Percentiles rank a stretch among this genome's conserved stretches.
These are phyloP conservation scores for Tympanuchus pallidicinctus DNA, from an alignment of 2,113 vertebrate genomes.

Conservation along the genomic window DNA sequence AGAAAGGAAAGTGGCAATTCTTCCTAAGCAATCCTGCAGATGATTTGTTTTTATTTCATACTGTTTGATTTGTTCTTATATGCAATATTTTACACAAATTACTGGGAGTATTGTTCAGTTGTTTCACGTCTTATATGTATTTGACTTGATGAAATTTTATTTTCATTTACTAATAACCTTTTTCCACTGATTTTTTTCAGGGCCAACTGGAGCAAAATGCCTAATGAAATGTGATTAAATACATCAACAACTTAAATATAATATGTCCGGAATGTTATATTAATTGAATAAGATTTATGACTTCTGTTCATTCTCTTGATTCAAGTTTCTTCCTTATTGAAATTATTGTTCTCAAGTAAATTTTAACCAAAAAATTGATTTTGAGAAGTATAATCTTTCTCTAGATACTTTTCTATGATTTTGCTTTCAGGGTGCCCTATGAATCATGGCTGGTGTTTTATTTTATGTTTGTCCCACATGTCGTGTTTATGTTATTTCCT, in stretches of 20 bases:
- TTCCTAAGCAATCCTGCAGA: not conserved
- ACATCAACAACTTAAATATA: not conserved
- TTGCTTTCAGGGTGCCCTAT: not conserved
- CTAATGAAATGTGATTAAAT: not conserved
- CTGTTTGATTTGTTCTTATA: not conserved
- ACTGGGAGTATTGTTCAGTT: not conserved
- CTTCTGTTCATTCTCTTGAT: not conserved
- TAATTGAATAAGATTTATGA: not conserved
- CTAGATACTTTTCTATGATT: not conserved
- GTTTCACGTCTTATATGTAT: not conserved
- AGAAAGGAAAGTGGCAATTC: not conserved
- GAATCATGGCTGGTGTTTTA: not conserved
- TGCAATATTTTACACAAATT: not conserved
- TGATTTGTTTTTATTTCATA: not conserved
- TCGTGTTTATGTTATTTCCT: not conserved
- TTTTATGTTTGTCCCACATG: not conserved
- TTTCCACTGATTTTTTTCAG: accelerated
- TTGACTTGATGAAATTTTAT: not conserved
- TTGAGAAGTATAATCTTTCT: not conserved
- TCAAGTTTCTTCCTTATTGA: not conserved
- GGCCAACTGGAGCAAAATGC: not conserved
- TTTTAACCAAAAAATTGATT: not conserved
- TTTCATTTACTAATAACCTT: not conserved
- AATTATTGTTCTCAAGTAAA: not conserved
- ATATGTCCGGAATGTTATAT: not conserved